Evolutionary conservation across 2,888 invertebrate genomes (phyloP).

Genomic region (Eristalinus sepulchralis): DNA sequence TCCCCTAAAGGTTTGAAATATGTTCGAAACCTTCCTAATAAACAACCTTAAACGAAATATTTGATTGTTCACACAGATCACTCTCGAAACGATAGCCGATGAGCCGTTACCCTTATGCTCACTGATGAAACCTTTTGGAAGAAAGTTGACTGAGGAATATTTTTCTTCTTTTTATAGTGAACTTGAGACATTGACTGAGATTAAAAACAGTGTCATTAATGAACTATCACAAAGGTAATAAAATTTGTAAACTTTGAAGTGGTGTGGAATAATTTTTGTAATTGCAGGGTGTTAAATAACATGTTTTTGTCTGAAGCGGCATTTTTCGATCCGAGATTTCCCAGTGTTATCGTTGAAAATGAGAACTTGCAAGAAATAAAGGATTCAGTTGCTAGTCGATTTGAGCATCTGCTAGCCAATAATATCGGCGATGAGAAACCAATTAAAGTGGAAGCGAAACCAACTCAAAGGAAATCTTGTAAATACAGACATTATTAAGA

Average conservation of each 20-base stretch:
- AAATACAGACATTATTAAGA: too few species aligned
- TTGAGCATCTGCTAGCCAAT: slow-evolving; percentile 59
- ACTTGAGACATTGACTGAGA: slow-evolving; percentile 60
- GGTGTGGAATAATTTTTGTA: background rate
- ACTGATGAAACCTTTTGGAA: slow-evolving; percentile 74
- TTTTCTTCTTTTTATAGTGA: slow-evolving; percentile 71
- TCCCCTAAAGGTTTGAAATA: slow-evolving; percentile 73
- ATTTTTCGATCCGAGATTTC: slow-evolving; percentile 76
- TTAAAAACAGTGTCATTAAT: slow-evolving; percentile 72
- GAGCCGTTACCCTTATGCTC: slow-evolving; percentile 74
- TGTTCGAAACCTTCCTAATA: background rate
- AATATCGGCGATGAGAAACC: slow-evolving; percentile 35
- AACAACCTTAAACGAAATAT: background rate
- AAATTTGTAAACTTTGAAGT: background rate
- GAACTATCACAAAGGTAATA: slow-evolving; percentile 73
- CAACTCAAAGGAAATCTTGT: slow-evolving; percentile 66
- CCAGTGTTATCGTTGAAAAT: slow-evolving; percentile 71
- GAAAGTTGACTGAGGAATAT: slow-evolving; percentile 74
- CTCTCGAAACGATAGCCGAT: slow-evolving; percentile 74
- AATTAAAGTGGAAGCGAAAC: slow-evolving; percentile 27
- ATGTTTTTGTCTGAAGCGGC: slow-evolving; percentile 73
- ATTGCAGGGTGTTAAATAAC: slow-evolving; percentile 69
- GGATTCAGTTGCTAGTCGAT: slow-evolving; percentile 57
- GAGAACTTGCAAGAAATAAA: slow-evolving; percentile 62
- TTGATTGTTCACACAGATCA: slow-evolving; percentile 68